Conservation (phyloP, 2,888 invertebrate genomes). For the Laspeyria flexula region DNA sequence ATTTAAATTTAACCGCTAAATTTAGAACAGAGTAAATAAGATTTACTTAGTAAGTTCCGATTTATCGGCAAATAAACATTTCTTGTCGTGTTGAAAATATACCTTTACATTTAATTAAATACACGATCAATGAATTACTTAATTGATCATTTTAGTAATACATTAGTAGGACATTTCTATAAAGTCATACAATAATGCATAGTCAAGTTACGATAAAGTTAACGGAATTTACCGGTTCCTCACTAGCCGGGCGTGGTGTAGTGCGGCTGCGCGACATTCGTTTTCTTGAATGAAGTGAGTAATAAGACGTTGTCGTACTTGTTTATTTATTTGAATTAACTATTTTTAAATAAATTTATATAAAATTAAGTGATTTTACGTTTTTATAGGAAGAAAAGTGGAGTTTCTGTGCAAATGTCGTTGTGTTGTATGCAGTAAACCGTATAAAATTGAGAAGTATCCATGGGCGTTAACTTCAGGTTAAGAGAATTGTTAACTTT, state of each 20-base stretch:
- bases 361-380: slow-evolving; percentile 24
- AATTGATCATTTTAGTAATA: too few relatives aligned
- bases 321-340: slow-evolving; percentile 64
- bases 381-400: slow-evolving; percentile 35
- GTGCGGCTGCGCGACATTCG: slow-evolving; percentile 77
- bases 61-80: too few relatives aligned
- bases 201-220: slow-evolving; percentile 12
- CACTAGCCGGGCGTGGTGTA: slow-evolving; percentile 81
- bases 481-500: slow-evolving; percentile 68
- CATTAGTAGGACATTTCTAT: too few relatives aligned
- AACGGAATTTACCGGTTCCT: slow-evolving; percentile 51
- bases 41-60: too few relatives aligned
- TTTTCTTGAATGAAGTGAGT: slow-evolving; percentile 73
- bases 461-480: slow-evolving; percentile 84
- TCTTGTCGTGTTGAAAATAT: too few relatives aligned
- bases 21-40: too few relatives aligned
- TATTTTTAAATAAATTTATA: slow-evolving; percentile 53
- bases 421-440: slow-evolving; percentile 49
- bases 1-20: too few relatives aligned
- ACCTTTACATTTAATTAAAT: too few relatives aligned
- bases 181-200: background rate
- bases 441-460: slow-evolving; percentile 59
- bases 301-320: slow-evolving; percentile 66
- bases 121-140: too few relatives aligned
- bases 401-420: slow-evolving; percentile 49